Conservation (phyloP, 2,888 invertebrate genomes). For the Athripsodes cinereus region DNA sequence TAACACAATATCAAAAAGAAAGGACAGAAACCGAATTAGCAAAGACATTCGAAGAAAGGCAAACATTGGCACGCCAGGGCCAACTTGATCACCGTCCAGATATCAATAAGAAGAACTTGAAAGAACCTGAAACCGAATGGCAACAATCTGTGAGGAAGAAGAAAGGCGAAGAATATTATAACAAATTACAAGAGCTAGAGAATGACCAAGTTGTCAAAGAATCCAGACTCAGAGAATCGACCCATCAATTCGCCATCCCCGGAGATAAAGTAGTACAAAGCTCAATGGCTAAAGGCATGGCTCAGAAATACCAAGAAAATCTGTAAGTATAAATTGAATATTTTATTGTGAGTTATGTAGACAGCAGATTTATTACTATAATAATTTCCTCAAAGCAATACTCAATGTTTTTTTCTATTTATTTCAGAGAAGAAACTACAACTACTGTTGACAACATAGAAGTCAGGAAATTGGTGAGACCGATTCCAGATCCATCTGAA, state of each 20-base stretch:
- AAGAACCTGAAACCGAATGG: conserved; percentile 78
- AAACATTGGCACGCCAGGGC: conserved; percentile 60
- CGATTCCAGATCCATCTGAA: conserved; percentile 69
- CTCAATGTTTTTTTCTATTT: conserved; percentile 28
- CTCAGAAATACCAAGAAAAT: conserved; percentile 75
- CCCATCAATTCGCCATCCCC: conserved; percentile 78
- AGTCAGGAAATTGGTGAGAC: conserved; percentile 48
- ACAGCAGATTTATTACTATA: too few relatives aligned
- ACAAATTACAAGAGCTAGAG: conserved; percentile 74
- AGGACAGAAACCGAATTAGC: conserved; percentile 80
- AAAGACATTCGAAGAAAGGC: conserved; percentile 81
- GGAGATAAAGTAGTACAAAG: conserved; percentile 72
- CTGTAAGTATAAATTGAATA: conserved; percentile 61
- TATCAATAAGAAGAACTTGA: conserved; percentile 60
- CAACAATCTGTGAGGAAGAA: conserved; percentile 74
- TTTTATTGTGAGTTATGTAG: too few relatives aligned
- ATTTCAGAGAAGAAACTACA: conserved; percentile 51
- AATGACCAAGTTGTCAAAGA: conserved; percentile 81
- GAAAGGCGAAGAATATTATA: conserved; percentile 79
- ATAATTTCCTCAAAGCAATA: too few relatives aligned
- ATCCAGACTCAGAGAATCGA: conserved; percentile 66
- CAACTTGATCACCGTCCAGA: conserved; percentile 58
- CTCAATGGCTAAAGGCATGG: conserved; percentile 81
- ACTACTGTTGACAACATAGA: conserved; percentile 29
- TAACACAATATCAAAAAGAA: conserved; percentile 76